Evolutionary conservation across 1,140 invertebrate species (phyloP).

Genomic region (Danaus plexippus): DNA sequence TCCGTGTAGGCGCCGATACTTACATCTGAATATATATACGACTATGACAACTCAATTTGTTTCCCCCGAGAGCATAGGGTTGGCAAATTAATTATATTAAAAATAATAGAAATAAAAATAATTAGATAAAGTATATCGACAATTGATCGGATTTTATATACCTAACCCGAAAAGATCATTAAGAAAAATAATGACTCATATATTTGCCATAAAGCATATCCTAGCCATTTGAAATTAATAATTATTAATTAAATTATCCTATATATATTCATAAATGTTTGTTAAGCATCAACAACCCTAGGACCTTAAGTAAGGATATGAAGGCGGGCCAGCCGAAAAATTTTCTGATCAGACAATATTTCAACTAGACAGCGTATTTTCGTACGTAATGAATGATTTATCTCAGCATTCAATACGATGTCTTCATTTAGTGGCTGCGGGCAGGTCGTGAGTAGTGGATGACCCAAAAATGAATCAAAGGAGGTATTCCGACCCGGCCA

Average conservation of each 20-base stretch:
- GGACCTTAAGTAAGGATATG: constrained; percentile 25
- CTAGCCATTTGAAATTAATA: too few species aligned
- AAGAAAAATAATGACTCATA: too few species aligned
- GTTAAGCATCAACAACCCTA: constrained; percentile 22
- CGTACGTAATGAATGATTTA: constrained; percentile 50
- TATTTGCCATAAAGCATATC: too few species aligned
- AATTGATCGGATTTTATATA: too few species aligned
- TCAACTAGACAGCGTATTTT: constrained; percentile 56
- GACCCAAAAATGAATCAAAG: constrained; percentile 57
- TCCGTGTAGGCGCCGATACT: constrained; percentile 27
- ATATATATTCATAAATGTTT: too few species aligned
- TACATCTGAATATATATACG: constrained; percentile 18
- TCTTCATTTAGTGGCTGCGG: constrained; percentile 58
- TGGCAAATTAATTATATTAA: constrained; percentile 11
- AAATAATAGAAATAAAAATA: neutral
- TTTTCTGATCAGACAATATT: constrained; percentile 42
- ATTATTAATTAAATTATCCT: too few species aligned
- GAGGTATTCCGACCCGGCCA: constrained; percentile 43
- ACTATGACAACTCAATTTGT: constrained; percentile 44
- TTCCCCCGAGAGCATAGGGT: constrained; percentile 21
- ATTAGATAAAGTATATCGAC: too few species aligned
- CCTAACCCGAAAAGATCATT: too few species aligned
- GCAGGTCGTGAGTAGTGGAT: constrained; percentile 58
- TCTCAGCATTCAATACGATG: constrained; percentile 49
- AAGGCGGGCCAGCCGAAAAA: constrained; percentile 24